Base-by-base conservation (phyloP, 2,888 invertebrate genomes). In the Latrodectus elegans region DNA sequence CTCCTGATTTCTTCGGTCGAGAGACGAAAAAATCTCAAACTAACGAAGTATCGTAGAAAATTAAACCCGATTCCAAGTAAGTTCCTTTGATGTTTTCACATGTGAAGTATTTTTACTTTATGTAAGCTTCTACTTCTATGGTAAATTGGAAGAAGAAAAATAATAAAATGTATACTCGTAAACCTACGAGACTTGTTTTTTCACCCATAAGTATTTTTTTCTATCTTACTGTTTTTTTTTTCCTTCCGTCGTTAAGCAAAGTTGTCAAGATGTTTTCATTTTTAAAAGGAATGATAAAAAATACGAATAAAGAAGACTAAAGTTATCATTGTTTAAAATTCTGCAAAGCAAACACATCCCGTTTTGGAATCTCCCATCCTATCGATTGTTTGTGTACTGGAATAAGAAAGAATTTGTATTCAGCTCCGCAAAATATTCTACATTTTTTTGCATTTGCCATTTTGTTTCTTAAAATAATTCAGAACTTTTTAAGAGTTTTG, bases 1-100 rank as follows among this genome's bases (percentile, higher is more conserved):
- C 68, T 78, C 51, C 64, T 65, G 49, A 38, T 75, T 15, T 74
- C 15, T 38, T 38, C 38, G 38, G 74, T n/a, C 26, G 52, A 38
- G 26, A 49, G 60, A n/a, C 52, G 12, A 74, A 67, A 80, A 80
- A 81, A 73, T 38, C 73, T 74, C 53, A 10, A 55, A 38, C 52
- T 77, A 81, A 74, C 67, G 81, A 55, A 53, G 53, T 74, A 74
- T 74, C 65, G 53, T 52, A 67, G 81, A 74, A 81, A 81, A 74
- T 81, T 81, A 81, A 72, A 74, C 81, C 73, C 38, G 73, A 74
- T 26, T 64, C 26, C 49, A 49, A 78, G 52, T 38, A 15, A 11
- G 49, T 53, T 52, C 51, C 49, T 81, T 81, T 74, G 73, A 74
- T 67, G 81, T 74, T 80, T 64, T 65, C 17, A n/a, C 52, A 15